These are phyloP conservation scores for Ostrea edulis DNA, from an alignment of 1,140 invertebrate genomes.

Conservation along the genomic window DNA sequence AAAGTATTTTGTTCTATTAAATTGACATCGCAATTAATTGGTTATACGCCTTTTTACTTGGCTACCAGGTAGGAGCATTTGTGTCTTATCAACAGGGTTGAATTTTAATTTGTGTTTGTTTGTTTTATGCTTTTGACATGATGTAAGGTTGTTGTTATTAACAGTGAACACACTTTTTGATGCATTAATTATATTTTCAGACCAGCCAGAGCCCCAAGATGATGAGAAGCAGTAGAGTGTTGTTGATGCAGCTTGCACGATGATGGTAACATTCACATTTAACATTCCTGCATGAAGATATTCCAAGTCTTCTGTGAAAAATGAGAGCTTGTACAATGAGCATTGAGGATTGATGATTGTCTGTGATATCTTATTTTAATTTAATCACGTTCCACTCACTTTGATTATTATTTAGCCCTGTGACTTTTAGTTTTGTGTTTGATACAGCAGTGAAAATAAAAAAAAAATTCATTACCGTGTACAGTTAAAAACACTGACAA, in stretches of 20 bases:
- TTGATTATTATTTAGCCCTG: background rate
- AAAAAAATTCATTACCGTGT: background rate
- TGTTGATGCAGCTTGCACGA: background rate
- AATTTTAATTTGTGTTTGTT: too few relatives aligned
- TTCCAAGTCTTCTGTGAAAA: background rate
- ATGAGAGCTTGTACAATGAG: background rate
- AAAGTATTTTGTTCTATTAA: too few relatives aligned
- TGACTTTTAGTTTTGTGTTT: too few relatives aligned
- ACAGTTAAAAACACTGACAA: background rate
- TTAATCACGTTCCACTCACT: background rate
- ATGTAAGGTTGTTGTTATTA: too few relatives aligned
- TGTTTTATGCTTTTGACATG: too few relatives aligned
- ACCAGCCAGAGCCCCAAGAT: background rate
- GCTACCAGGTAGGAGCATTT: too few relatives aligned
- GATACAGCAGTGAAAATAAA: too few relatives aligned
- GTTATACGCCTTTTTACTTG: too few relatives aligned
- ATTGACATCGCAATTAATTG: too few relatives aligned
- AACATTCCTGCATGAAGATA: background rate
- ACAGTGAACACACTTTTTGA: too few relatives aligned
- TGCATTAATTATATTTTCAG: background rate
- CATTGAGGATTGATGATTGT: background rate
- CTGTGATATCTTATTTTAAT: slow-evolving; percentile 27
- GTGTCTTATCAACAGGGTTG: too few relatives aligned
- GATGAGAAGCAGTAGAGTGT: background rate
- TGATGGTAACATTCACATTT: too few relatives aligned